A percentile compares a stretch with the other conserved stretches of the same genome.
phyloP scores from a whole-genome alignment of 2,113 vertebrate species.

The Empidonax traillii region DNA sequence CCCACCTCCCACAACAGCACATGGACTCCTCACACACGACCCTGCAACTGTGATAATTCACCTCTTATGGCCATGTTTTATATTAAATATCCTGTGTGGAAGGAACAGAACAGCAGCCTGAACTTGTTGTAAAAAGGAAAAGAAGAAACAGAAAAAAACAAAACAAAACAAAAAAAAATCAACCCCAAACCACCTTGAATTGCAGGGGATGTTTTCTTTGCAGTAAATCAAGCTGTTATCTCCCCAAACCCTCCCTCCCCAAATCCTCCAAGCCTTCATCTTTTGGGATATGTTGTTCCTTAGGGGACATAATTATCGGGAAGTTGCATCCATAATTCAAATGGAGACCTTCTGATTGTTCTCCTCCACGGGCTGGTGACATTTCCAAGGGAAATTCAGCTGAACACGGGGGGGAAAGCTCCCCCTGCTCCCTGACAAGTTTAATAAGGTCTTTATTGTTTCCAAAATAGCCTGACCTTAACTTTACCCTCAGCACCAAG shows the following conservation, averaged over 20 bases:
- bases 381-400: conserved; percentile 14
- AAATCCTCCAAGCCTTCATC: neutral
- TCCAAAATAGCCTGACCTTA: conserved; percentile 11
- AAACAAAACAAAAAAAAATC: too few relatives aligned
- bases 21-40: neutral
- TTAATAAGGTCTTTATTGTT: neutral
- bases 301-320: neutral
- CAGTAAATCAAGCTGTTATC: neutral
- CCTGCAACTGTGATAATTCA: neutral
- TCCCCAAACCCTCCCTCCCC: neutral
- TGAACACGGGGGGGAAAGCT: neutral
- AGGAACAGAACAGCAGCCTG: neutral
- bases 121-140: neutral
- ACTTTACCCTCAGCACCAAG: neutral
- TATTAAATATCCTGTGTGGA: neutral
- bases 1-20: neutral
- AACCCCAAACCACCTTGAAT: neutral
- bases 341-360: neutral
- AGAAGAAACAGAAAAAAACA: neutral
- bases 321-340: conserved; percentile 21
- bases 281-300: neutral
- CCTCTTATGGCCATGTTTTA: neutral
- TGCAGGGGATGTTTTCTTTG: neutral
- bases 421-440: neutral
- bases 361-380: neutral